Conservation (phyloP, 2,888 invertebrate genomes). For the Serripes groenlandicus region DNA sequence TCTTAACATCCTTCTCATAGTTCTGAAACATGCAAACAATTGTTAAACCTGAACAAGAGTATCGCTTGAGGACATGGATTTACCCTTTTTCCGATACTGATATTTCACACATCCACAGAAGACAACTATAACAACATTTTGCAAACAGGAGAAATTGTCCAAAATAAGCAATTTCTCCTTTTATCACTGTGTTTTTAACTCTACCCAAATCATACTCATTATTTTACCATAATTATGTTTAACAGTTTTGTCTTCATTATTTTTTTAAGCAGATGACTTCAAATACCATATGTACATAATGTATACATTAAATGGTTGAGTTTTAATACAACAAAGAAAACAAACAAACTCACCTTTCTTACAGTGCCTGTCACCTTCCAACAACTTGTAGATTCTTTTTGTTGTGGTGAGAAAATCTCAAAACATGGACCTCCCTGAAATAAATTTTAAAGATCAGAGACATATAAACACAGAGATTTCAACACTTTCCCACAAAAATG, state of each 20-base stretch:
- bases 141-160: background rate
- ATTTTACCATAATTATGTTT: background rate
- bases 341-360: constrained; percentile 73
- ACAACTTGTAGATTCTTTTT: constrained; percentile 80
- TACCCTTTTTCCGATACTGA: too few species aligned
- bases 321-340: too few species aligned
- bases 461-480: background rate
- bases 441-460: background rate
- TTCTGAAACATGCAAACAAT: constrained; percentile 65
- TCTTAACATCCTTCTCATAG: constrained; percentile 85
- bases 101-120: too few species aligned
- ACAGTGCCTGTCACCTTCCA: constrained; percentile 83
- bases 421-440: constrained; percentile 85
- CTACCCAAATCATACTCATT: background rate
- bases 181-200: background rate
- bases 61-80: background rate
- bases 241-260: too few species aligned
- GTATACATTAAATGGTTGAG: too few species aligned
- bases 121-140: background rate
- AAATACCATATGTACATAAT: too few species aligned
- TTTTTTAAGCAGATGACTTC: too few species aligned
- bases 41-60: background rate
- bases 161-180: background rate
- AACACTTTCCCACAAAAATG: background rate
- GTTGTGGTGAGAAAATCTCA: constrained; percentile 85